Evolutionary conservation across 2,797 vertebrate species (phyloP).

Genomic region (Chaenodraco wilsoni): DNA sequence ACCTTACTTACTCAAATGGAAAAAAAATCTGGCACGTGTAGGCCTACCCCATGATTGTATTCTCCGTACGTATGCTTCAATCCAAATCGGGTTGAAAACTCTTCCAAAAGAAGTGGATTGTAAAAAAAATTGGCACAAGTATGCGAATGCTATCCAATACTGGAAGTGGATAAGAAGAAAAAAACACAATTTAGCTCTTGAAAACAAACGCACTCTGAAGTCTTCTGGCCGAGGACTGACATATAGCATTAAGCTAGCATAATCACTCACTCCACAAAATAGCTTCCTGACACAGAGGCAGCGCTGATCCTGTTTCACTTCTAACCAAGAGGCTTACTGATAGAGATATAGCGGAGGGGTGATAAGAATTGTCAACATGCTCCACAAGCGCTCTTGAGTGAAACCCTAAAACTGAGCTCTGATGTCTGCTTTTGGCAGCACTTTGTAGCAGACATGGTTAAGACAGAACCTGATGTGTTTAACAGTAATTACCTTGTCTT

Average conservation of each 20-base stretch:
- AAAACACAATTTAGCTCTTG: constrained; percentile 16
- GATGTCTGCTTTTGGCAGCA: constrained; percentile 22
- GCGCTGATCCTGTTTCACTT: constrained; percentile 60
- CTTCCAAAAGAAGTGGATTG: neutral
- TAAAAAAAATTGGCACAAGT: neutral
- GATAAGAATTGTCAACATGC: constrained; percentile 62
- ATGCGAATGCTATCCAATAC: neutral
- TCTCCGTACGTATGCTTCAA: neutral
- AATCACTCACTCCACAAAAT: constrained; percentile 24
- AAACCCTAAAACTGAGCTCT: constrained; percentile 42
- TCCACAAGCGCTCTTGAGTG: constrained; percentile 10
- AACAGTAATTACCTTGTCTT: constrained; percentile 70
- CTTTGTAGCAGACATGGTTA: constrained; percentile 42
- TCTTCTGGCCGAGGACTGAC: constrained; percentile 4
- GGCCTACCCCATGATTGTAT: constrained; percentile 1
- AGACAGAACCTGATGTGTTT: constrained; percentile 43
- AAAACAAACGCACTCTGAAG: constrained; percentile 47
- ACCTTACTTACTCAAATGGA: neutral
- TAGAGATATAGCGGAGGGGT: constrained; percentile 32
- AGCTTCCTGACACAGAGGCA: constrained; percentile 45
- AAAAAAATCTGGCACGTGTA: neutral
- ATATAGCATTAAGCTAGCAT: constrained; percentile 24
- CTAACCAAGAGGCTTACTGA: constrained; percentile 45
- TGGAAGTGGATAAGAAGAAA: neutral
- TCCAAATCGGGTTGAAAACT: neutral